Conservation (phyloP, 2,888 invertebrate genomes). For the Erebia aethiops region DNA sequence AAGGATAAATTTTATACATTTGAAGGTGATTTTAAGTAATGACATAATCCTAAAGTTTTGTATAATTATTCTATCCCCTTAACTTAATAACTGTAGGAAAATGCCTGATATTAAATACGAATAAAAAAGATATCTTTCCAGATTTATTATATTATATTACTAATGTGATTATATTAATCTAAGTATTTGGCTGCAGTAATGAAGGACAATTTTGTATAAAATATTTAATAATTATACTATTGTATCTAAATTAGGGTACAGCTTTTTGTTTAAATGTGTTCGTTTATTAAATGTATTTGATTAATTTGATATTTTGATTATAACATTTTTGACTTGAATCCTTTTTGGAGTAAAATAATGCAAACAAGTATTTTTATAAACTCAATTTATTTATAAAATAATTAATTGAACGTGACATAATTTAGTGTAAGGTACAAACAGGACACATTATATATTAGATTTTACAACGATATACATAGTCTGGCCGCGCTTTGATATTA, state of each 20-base stretch:
- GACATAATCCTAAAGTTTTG: too few species aligned
- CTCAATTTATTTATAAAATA: constrained; percentile 19
- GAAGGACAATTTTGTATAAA: constrained; percentile 28
- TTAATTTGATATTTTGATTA: constrained; percentile 30
- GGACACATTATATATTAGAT: neutral
- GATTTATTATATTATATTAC: constrained; percentile 17
- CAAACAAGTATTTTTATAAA: neutral
- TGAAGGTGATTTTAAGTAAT: neutral
- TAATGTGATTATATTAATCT: constrained; percentile 38
- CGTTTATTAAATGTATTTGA: constrained; percentile 64
- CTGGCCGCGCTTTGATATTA: neutral
- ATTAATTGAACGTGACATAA: constrained; percentile 6
- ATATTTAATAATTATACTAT: constrained; percentile 27
- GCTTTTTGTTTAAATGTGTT: constrained; percentile 39
- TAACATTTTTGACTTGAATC: neutral
- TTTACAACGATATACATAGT: neutral
- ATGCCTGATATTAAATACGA: constrained; percentile 1
- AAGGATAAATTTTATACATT: neutral
- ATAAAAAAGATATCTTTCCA: neutral
- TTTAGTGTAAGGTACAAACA: constrained; percentile 11
- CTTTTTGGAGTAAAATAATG: neutral
- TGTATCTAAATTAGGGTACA: constrained; percentile 31
- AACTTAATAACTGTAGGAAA: neutral
- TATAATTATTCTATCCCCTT: too few species aligned
- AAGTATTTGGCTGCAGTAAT: constrained; percentile 30